Conservation (phyloP, 2,888 invertebrate genomes). For the Dichetophora obliterata region DNA sequence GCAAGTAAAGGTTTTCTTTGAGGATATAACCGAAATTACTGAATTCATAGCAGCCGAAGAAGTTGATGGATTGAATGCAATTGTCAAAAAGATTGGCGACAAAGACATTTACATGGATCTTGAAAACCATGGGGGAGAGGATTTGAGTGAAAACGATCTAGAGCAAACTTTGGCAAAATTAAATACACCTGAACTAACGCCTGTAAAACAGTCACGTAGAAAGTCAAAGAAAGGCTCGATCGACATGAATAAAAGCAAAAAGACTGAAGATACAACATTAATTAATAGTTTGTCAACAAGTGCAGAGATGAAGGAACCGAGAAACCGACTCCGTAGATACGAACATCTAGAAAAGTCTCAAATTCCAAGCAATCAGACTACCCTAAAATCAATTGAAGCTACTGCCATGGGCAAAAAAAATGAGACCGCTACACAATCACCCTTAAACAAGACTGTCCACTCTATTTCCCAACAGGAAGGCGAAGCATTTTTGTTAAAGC, state of each 20-base stretch:
- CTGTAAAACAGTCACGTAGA: conserved; percentile 43
- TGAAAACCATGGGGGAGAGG: conserved; percentile 67
- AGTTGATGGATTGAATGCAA: neutral
- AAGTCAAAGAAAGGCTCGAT: conserved; percentile 58
- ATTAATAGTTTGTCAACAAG: neutral
- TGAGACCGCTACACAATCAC: neutral
- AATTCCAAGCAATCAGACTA: neutral
- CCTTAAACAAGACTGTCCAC: neutral
- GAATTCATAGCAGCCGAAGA: conserved; percentile 48
- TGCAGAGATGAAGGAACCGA: neutral
- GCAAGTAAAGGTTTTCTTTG: conserved; percentile 73
- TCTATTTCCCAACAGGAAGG: conserved; percentile 12
- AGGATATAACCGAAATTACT: conserved; percentile 72
- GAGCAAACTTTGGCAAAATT: conserved; percentile 12
- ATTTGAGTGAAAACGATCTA: conserved; percentile 56
- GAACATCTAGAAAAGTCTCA: neutral
- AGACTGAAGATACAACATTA: neutral
- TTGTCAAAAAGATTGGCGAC: neutral
- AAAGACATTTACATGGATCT: conserved; percentile 54
- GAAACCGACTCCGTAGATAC: neutral
- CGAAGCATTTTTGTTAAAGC: conserved; percentile 26
- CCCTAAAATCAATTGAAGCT: neutral
- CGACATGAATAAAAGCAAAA: conserved; percentile 35
- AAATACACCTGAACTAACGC: neutral
- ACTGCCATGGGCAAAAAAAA: neutral